phyloP scores from a whole-genome alignment of 2,797 vertebrate genomes.

The Rhynchotus rufescens region DNA sequence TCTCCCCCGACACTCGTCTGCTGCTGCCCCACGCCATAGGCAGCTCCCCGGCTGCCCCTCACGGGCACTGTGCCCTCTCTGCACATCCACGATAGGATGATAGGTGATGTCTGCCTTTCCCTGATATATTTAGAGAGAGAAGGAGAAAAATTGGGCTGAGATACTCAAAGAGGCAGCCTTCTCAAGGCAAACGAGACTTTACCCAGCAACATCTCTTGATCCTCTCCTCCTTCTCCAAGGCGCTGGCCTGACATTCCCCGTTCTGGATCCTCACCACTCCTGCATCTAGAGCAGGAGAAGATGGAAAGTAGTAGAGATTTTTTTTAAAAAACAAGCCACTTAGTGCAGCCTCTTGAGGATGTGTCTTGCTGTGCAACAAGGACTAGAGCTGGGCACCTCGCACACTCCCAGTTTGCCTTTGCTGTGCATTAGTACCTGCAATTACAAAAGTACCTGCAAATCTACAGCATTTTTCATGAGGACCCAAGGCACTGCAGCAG shows the following conservation, averaged over 20 bases:
- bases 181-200: neutral
- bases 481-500: neutral
- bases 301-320: too few relatives aligned
- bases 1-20: neutral
- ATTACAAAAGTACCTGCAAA: neutral
- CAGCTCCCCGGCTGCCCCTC: neutral
- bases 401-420: neutral
- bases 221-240: neutral
- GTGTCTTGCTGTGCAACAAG: neutral
- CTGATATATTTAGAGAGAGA: neutral
- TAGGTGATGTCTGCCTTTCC: neutral
- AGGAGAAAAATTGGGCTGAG: neutral
- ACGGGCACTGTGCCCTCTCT: too few relatives aligned
- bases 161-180: fast-evolving
- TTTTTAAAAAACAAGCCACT: neutral
- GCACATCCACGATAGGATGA: too few relatives aligned
- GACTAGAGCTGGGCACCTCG: fast-evolving
- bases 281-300: neutral
- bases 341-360: neutral
- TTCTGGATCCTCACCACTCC: neutral
- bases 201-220: neutral
- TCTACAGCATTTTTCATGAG: neutral
- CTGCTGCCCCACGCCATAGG: fast-evolving
- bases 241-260: neutral
- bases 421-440: neutral